These are phyloP conservation scores for Diaprepes abbreviatus DNA, from an alignment of 2,888 invertebrate species.

Conservation along the genomic window DNA sequence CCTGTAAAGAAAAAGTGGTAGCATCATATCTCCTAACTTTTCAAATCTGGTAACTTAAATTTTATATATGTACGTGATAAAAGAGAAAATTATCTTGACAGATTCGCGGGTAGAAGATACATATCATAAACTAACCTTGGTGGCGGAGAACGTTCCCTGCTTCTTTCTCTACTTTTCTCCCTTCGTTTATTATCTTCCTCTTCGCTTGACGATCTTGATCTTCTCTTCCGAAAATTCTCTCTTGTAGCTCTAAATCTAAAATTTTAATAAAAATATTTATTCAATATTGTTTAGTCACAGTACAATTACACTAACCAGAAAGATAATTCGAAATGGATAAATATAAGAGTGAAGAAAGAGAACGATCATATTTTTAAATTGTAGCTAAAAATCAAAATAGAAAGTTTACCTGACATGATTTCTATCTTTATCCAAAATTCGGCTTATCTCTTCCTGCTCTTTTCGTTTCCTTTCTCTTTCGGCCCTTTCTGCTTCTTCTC, in stretches of 20 bases:
- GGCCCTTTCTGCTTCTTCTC: constrained; percentile 60
- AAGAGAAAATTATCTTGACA: no score
- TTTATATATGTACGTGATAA: no score
- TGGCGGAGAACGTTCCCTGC: constrained; percentile 24
- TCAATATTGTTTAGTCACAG: no score
- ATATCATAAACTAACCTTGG: constrained; percentile 40
- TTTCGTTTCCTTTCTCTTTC: constrained; percentile 59
- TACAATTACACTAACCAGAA: no score
- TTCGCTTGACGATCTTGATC: constrained; percentile 46
- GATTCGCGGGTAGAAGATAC: no score
- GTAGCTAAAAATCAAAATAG: constrained; percentile 58
- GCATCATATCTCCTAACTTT: no score
- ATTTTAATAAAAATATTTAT: no score
- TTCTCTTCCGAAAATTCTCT: constrained; percentile 53
- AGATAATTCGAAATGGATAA: no score
- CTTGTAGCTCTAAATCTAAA: constrained; percentile 61
- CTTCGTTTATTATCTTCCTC: constrained; percentile 49
- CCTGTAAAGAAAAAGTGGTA: no score
- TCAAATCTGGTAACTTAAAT: no score
- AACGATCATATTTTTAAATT: no score
- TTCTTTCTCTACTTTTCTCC: constrained; percentile 40
- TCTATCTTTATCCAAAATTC: constrained; percentile 61
- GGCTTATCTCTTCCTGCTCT: constrained; percentile 63
- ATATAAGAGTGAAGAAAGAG: no score
- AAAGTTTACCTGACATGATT: constrained; percentile 29